Percentiles rank a stretch among this genome's conserved stretches.
Conservation (phyloP, 2,888 invertebrate genomes). For the Synergus laeviventris region DNA sequence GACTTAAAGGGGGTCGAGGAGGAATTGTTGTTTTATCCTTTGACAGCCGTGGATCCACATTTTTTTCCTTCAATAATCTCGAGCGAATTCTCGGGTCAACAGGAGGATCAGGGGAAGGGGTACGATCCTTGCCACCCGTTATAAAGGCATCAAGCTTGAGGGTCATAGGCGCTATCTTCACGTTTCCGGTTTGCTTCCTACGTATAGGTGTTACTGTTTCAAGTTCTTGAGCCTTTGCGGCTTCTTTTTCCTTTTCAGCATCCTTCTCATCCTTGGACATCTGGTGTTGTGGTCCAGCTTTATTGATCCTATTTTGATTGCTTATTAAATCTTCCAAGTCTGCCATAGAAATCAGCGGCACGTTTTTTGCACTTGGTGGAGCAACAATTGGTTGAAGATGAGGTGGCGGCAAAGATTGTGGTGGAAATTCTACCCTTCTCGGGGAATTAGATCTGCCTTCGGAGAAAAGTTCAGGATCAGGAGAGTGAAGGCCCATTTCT, state of each 20-base stretch:
- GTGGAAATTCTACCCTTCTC: background rate
- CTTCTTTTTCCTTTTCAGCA: constrained; percentile 24
- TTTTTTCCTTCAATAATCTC: constrained; percentile 25
- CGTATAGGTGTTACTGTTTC: constrained; percentile 32
- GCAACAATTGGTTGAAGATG: background rate
- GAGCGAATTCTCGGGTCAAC: constrained; percentile 26
- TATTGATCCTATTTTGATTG: constrained; percentile 27
- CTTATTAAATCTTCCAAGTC: constrained; percentile 18
- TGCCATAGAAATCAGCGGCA: constrained; percentile 9
- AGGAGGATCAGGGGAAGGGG: constrained; percentile 1
- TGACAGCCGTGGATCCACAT: constrained; percentile 17
- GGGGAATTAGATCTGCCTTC: constrained; percentile 18
- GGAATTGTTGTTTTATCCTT: constrained; percentile 11
- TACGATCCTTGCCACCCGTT: constrained; percentile 13
- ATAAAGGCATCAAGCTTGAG: constrained; percentile 38
- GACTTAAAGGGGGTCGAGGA: background rate
- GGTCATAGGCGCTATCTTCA: constrained; percentile 32
- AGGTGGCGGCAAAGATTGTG: constrained; percentile 12
- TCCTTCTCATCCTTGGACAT: constrained; percentile 4
- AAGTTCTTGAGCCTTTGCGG: background rate
- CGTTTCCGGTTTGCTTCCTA: constrained; percentile 32
- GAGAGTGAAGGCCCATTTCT: constrained; percentile 59
- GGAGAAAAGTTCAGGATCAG: constrained; percentile 58
- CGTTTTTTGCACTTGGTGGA: constrained; percentile 11
- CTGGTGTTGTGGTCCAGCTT: constrained; percentile 3